Evolutionary conservation across 2,113 vertebrate genomes (phyloP).

Genomic region (Phoxinus phoxinus): DNA sequence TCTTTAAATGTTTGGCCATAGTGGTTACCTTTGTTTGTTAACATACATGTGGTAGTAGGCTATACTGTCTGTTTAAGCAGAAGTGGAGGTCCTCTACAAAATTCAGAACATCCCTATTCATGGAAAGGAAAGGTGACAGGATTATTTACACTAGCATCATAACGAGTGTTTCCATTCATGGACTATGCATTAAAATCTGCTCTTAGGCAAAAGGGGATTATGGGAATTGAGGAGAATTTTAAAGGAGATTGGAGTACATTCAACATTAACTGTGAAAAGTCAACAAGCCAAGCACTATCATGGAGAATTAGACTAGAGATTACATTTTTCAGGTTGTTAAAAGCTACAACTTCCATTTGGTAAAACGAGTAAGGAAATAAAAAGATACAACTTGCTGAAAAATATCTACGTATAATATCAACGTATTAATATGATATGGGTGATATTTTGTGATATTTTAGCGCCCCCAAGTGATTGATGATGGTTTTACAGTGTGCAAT

Average conservation of each 20-base stretch:
- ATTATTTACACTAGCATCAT: not conserved
- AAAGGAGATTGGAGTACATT: not conserved
- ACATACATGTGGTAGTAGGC: not conserved
- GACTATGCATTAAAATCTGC: not conserved
- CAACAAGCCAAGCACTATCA: not conserved
- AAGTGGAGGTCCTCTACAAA: not conserved
- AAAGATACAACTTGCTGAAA: not conserved
- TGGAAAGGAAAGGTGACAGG: not conserved
- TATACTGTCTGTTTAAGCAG: not conserved
- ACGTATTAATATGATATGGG: not conserved
- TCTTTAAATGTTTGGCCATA: not conserved
- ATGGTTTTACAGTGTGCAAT: not conserved
- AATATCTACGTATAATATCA: not conserved
- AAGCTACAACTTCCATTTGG: not conserved
- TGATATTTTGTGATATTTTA: not conserved
- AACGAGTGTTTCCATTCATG: slow-evolving; percentile 6
- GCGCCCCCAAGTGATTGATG: not conserved
- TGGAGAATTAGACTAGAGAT: not conserved
- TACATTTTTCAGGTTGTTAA: not conserved
- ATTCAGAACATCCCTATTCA: not conserved
- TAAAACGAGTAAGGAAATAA: not conserved
- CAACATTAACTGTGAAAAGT: not conserved
- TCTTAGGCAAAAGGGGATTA: not conserved
- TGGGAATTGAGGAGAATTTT: slow-evolving; percentile 14
- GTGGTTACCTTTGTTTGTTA: slow-evolving; percentile 16